phyloP scores from a whole-genome alignment of 2,797 vertebrate genomes.

The Pseudochaenichthys georgianus region DNA sequence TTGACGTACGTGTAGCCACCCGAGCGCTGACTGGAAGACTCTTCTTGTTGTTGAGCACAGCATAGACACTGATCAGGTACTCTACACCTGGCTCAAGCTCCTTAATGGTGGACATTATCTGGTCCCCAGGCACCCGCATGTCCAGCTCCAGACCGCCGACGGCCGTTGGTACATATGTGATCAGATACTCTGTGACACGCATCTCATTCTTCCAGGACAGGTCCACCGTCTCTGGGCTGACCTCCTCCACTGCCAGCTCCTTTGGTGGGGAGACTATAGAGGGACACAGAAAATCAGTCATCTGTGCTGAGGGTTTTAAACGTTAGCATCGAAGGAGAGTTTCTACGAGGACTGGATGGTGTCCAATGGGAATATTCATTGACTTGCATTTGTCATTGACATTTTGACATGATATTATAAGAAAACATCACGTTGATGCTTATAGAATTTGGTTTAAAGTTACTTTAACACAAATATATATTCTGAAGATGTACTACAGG shows the following conservation, averaged over 20 bases:
- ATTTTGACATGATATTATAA: neutral
- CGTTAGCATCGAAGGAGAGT: neutral
- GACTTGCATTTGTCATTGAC: neutral
- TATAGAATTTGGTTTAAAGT: neutral
- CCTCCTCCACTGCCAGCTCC: conserved; percentile 90
- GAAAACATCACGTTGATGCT: neutral
- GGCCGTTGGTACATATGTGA: conserved; percentile 92
- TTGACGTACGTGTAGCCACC: conserved; percentile 92
- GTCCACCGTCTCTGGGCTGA: conserved; percentile 93
- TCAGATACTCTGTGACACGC: conserved; percentile 91
- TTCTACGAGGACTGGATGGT: neutral
- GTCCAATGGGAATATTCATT: neutral
- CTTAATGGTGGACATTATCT: conserved; percentile 88
- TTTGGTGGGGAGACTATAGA: conserved; percentile 93
- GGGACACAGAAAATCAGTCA: conserved; percentile 24
- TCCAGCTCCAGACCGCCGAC: conserved; percentile 92
- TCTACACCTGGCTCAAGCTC: conserved; percentile 96
- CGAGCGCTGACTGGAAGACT: conserved; percentile 96
- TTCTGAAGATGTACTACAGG: neutral
- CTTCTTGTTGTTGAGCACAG: conserved; percentile 93
- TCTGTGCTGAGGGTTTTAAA: neutral
- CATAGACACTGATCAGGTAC: conserved; percentile 96
- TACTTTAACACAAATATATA: conserved; percentile 2
- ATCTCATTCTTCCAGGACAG: conserved; percentile 96
- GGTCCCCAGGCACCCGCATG: conserved; percentile 91